Conservation (phyloP, 2,888 invertebrate species). For the Sphaerophoria taeniata region DNA sequence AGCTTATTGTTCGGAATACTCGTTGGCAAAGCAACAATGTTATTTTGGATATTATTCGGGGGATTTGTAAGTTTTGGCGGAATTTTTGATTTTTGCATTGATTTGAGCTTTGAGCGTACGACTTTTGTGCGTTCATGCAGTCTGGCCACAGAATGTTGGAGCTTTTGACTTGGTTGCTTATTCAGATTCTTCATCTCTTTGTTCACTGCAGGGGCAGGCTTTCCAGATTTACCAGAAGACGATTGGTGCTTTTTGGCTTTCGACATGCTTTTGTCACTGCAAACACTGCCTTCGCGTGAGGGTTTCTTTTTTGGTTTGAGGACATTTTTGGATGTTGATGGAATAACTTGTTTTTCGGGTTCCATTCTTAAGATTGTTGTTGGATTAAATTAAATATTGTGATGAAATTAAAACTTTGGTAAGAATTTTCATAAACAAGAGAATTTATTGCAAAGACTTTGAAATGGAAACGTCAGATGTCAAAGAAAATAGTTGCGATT, state of each 20-base stretch:
- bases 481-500: neutral
- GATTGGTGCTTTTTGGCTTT: no score
- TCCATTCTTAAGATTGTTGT: slow-evolving; percentile 17
- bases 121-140: slow-evolving; percentile 41
- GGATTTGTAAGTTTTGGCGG: no score
- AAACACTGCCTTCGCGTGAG: neutral
- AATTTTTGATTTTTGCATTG: slow-evolving; percentile 12
- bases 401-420: slow-evolving; percentile 21
- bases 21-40: no score
- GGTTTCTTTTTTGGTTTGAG: neutral
- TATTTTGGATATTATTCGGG: no score
- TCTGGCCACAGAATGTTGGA: no score
- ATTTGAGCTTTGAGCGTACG: slow-evolving; percentile 27
- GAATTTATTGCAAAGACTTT: neutral
- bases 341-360: neutral
- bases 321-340: slow-evolving; percentile 8
- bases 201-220: neutral
- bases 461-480: slow-evolving; percentile 3
- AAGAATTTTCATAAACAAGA: slow-evolving; percentile 30
- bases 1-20: neutral
- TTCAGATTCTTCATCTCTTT: no score
- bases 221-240: slow-evolving; percentile 1
- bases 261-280: neutral
- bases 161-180: no score
- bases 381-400: slow-evolving; percentile 10